Base-by-base conservation (phyloP, 2,113 vertebrate genomes). In the Marmota flaviventris region DNA sequence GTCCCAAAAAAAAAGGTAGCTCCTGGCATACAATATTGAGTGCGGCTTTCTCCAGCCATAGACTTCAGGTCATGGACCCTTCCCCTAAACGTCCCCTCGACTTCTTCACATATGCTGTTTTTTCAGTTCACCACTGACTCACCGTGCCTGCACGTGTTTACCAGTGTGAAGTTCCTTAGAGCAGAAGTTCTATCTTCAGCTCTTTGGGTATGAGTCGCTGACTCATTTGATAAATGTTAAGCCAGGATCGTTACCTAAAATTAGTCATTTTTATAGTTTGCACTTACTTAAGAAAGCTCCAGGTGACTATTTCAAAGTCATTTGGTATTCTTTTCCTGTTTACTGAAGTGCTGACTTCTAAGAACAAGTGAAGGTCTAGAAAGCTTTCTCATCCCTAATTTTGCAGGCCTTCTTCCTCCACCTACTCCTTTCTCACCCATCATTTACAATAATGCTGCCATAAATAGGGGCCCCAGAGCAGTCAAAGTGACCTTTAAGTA, bases 381-480 rank as follows among this genome's bases (percentile, higher is more conserved):
- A 42, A 73, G 51, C 45, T 61, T 81, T 72, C 63, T 81, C 56
- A 63, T 95, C 51, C 51, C 45, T 32, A 42, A 18, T n/a, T 51
- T 27, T 82, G 61, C 75, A 83, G 90, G 42, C 70, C 93, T 42
- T 85, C 85, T 77, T 58, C 65, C 77, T 77, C 94, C 85, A 91
- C 96, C 92, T 56, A 85, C 75, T 83, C 73, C 79, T 94, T 96
- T 95, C 94, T 96, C 83, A 89, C n/a, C 42, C 84, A 16, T 78
- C 78, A 79, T 51, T 86, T 77, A 61, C 25, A 69, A 58, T 17
- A 58, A n/a, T 34, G 42, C 51, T 27, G 76, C 89, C 76, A 56
- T 78, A 85, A 89, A 86, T 58, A 65, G 24, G 12, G 48, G 86
- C 95, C 82, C 61, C 58, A 70, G 34, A 84, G 92, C 72, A 58